Evolutionary conservation across 2,888 invertebrate species (phyloP).

Genomic region (Suillia variegata): DNA sequence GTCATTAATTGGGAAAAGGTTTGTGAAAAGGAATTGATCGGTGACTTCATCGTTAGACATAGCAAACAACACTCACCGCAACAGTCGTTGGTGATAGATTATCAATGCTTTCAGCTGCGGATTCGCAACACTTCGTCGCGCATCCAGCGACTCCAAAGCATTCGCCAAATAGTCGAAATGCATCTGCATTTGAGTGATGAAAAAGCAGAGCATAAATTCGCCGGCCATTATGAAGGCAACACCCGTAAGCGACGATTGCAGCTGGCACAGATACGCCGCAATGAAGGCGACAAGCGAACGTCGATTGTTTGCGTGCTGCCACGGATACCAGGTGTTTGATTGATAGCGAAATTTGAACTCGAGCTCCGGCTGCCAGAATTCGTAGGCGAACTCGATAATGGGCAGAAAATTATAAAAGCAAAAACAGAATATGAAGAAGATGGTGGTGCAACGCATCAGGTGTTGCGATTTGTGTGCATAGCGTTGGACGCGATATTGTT

Average conservation of each 20-base stretch:
- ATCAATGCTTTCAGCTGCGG: constrained; percentile 38
- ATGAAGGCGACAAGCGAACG: constrained; percentile 28
- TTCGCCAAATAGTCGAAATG: constrained; percentile 45
- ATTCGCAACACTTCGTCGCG: constrained; percentile 33
- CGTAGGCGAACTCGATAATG: constrained; percentile 36
- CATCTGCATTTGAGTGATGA: constrained; percentile 45
- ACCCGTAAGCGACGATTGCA: constrained; percentile 36
- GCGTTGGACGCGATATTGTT: constrained; percentile 32
- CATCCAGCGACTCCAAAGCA: constrained; percentile 35
- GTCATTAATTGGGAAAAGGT: too few species aligned
- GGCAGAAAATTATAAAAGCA: constrained; percentile 45
- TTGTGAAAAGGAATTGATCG: too few species aligned
- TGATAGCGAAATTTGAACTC: constrained; percentile 39
- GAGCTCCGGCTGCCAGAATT: constrained; percentile 27
- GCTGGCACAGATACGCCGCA: constrained; percentile 38
- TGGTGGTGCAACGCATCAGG: constrained; percentile 37
- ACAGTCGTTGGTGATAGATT: constrained; percentile 40
- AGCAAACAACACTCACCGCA: constrained; percentile 34
- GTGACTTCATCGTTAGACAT: too few species aligned
- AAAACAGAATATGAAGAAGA: constrained; percentile 38
- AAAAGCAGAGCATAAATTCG: constrained; percentile 45
- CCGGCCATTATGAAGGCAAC: constrained; percentile 40
- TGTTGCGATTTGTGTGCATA: constrained; percentile 32
- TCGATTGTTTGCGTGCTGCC: constrained; percentile 34
- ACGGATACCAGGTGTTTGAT: constrained; percentile 56